Evolutionary conservation across 2,888 invertebrate species (phyloP).

Genomic region (Leucoma salicis): DNA sequence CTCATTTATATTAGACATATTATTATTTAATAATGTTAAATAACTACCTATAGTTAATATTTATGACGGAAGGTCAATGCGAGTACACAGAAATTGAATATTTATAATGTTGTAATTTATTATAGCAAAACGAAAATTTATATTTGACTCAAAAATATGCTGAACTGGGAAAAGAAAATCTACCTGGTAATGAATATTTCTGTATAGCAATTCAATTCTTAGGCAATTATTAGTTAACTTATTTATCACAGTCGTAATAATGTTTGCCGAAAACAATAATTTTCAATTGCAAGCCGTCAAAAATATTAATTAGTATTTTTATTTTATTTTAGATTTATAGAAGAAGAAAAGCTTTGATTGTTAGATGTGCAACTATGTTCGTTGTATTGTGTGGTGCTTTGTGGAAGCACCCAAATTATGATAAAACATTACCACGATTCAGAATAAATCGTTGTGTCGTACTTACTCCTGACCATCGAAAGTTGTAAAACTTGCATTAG

Average conservation of each 20-base stretch:
- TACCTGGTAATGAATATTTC: constrained; percentile 4
- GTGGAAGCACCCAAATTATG: constrained; percentile 9
- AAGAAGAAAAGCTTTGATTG: constrained; percentile 14
- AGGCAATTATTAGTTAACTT: constrained; percentile 54
- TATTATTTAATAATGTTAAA: constrained; percentile 25
- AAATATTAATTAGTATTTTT: constrained; percentile 57
- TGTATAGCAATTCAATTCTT: constrained; percentile 44
- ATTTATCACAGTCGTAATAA: constrained; percentile 56
- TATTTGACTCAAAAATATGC: too few species aligned
- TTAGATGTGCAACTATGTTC: constrained; percentile 34
- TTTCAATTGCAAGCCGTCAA: constrained; percentile 48
- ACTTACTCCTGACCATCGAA: constrained; percentile 11
- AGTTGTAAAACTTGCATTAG: constrained; percentile 7
- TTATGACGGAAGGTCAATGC: constrained; percentile 53
- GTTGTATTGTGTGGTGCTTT: constrained; percentile 32
- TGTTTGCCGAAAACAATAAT: constrained; percentile 28
- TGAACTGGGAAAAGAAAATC: too few species aligned
- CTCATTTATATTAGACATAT: constrained; percentile 30
- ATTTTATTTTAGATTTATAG: constrained; percentile 7
- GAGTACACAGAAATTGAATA: constrained; percentile 28
- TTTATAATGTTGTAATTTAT: too few species aligned
- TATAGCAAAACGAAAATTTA: too few species aligned
- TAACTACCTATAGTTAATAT: constrained; percentile 53
- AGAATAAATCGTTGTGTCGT: constrained; percentile 30
- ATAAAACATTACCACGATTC: constrained; percentile 3